Base-by-base conservation (phyloP, 2,888 invertebrate species). In the Yponomeuta plumbellus region DNA sequence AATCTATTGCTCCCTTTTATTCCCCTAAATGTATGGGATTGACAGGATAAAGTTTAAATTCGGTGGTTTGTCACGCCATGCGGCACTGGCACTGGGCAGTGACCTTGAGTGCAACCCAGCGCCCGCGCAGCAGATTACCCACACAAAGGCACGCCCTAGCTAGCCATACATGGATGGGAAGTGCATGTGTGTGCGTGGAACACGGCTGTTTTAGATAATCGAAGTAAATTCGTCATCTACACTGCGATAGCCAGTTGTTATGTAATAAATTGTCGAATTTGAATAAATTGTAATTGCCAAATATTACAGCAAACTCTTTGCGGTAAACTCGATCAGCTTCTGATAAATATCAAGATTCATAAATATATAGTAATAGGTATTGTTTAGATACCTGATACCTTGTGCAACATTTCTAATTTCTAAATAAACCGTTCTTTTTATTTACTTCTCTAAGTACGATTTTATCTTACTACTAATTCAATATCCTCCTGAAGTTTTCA, bases 61-160 rank as follows among this genome's bases (percentile, higher is more conserved):
- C 57, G 57, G n/a, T 56, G 56, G 20, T 44, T 11, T n/a, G 81
- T 77, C 79, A 82, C 76, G 75, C 73, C 63, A 34, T 8, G 34
- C 34, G 34, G 34, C 34, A 34, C 26, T 26, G 26, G 39, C 72
- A 72, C 80, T 88, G 88, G 88, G 77, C 88, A 88, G 88, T 89
- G 86, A 86, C 89, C 88, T 89, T 80, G 80, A 78, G 72, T 72
- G 74, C 74, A 44, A 71, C 74, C 76, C 65, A 63, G 69, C 80
- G 84, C 84, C 77, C 78, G 80, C 83, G 85, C 85, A 85, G 78
- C 82, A 84, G 81, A 83, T 83, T 81, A 81, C 65, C 66, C 34
- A 64, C 40, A 78, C 72, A 70, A 70, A 69, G 72, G 74, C 74
- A 76, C 71, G 56, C 74, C 74, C 70, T 69, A 69, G 71, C 71